Evolutionary conservation across 1,140 invertebrate genomes (phyloP).

Genomic region (Cepaea nemoralis): DNA sequence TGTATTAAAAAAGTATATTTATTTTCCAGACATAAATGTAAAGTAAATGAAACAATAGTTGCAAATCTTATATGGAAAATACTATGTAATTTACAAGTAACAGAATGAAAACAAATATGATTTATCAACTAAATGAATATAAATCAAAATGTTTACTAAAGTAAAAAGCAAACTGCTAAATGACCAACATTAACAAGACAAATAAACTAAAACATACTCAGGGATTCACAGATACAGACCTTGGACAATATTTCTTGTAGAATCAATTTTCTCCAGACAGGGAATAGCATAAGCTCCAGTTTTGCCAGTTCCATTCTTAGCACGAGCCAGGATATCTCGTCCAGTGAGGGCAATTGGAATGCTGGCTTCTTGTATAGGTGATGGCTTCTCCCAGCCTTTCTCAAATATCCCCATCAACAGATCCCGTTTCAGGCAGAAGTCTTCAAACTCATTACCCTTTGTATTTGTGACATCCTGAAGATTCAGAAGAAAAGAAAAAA

Average conservation of each 20-base stretch:
- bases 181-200: too few relatives aligned
- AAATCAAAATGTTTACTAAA: too few relatives aligned
- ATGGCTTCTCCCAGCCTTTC: slow-evolving; percentile 99
- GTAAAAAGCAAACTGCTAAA: too few relatives aligned
- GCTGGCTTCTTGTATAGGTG: slow-evolving; percentile 92
- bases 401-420: slow-evolving; percentile 99
- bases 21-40: too few relatives aligned
- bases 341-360: slow-evolving; percentile 98
- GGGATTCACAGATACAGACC: slow-evolving; percentile 65
- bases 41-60: too few relatives aligned
- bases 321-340: slow-evolving; percentile 96
- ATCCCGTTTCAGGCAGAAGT: slow-evolving; percentile 97
- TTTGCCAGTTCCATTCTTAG: slow-evolving; percentile 99
- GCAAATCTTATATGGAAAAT: too few relatives aligned
- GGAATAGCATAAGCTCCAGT: slow-evolving; percentile 99
- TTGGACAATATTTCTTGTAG: slow-evolving; percentile 82
- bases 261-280: slow-evolving; percentile 93
- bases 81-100: too few relatives aligned
- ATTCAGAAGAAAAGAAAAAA: neutral
- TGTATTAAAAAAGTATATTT: too few relatives aligned
- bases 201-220: too few relatives aligned
- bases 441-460: slow-evolving; percentile 99
- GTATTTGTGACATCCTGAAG: slow-evolving; percentile 97
- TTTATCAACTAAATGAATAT: too few relatives aligned
- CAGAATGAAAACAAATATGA: too few relatives aligned